Conservation (phyloP, 2,113 vertebrate genomes). For the Oxygymnocypris stewartii region DNA sequence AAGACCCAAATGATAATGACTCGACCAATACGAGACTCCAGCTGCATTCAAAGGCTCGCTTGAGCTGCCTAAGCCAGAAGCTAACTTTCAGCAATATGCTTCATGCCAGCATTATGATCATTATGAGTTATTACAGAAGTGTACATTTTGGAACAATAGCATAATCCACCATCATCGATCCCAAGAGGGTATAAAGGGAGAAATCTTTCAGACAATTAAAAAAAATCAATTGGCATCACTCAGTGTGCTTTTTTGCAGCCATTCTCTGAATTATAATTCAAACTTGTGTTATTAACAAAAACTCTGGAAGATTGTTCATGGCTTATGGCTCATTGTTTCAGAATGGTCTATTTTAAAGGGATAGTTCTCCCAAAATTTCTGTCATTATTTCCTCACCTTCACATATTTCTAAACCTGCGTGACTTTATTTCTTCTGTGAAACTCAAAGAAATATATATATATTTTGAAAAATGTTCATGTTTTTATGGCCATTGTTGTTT, state of each 20-base stretch:
- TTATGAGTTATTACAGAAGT: constrained; percentile 26
- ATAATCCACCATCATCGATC: constrained; percentile 24
- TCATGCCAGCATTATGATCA: constrained; percentile 14
- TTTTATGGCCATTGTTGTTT: not conserved
- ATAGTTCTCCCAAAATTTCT: not conserved
- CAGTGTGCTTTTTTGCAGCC: not conserved
- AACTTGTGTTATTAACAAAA: not conserved
- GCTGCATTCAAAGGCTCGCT: constrained; percentile 36
- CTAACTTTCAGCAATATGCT: constrained; percentile 12
- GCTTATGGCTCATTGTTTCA: constrained; percentile 4
- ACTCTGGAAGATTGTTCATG: not conserved
- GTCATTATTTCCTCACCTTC: not conserved
- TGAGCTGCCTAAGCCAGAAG: constrained; percentile 31
- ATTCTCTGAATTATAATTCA: constrained; percentile 1
- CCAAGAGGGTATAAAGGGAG: constrained; percentile 7
- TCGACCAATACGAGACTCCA: constrained; percentile 47
- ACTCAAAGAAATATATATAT: not conserved
- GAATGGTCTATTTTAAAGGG: not conserved
- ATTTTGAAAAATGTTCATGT: not conserved
- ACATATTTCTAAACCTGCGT: not conserved
- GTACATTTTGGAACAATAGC: constrained; percentile 3
- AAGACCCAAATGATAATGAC: constrained; percentile 67
- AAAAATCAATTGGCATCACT: not conserved
- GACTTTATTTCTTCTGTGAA: not conserved
- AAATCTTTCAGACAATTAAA: constrained; percentile 3